Evolutionary conservation across 1,140 invertebrate species (phyloP).

Genomic region (Calosoma granatense): DNA sequence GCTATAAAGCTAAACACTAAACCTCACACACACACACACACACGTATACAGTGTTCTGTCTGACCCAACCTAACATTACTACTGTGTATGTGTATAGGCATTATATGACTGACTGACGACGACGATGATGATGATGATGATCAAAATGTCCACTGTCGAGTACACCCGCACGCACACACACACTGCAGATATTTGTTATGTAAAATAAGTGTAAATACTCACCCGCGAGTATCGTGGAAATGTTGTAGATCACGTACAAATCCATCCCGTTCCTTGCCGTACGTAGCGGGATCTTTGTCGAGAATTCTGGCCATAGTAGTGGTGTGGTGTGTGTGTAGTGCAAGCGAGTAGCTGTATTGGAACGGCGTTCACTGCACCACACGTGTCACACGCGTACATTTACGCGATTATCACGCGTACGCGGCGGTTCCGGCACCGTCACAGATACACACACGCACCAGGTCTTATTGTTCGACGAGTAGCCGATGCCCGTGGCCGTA

Average conservation of each 20-base stretch:
- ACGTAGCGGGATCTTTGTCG: slow-evolving; percentile 60
- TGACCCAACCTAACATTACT: slow-evolving; percentile 5
- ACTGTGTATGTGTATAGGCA: too few species aligned
- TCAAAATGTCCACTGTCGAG: too few species aligned
- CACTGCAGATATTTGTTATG: too few species aligned
- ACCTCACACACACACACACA: neutral
- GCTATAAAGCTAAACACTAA: neutral
- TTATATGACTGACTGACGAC: too few species aligned
- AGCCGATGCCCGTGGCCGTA: neutral
- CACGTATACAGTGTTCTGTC: neutral
- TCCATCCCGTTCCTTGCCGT: slow-evolving; percentile 54
- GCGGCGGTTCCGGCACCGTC: neutral
- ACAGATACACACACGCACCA: neutral
- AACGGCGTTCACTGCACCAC: neutral
- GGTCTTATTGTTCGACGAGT: neutral
- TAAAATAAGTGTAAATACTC: slow-evolving; percentile 32
- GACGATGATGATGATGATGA: too few species aligned
- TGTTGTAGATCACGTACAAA: slow-evolving; percentile 62
- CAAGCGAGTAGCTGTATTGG: too few species aligned
- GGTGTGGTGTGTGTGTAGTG: too few species aligned
- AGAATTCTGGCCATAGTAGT: slow-evolving; percentile 57
- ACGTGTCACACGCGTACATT: slow-evolving; percentile 4
- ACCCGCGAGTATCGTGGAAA: slow-evolving; percentile 67
- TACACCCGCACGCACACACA: too few species aligned
- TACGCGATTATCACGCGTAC: neutral